phyloP scores from a whole-genome alignment of 1,140 invertebrate species.

The Drosophila parvula region DNA sequence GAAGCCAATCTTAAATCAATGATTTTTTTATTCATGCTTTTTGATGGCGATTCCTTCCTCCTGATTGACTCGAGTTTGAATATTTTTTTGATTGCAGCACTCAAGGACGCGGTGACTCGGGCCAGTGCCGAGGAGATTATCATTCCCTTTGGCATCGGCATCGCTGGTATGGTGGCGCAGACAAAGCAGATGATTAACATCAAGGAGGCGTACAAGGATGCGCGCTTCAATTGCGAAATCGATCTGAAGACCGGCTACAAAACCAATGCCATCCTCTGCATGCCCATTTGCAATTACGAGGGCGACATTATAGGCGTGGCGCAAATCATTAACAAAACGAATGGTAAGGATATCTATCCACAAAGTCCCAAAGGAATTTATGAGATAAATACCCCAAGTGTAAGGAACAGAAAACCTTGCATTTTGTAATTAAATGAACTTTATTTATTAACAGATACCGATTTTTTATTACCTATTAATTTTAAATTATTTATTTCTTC shows the following conservation, averaged over 20 bases:
- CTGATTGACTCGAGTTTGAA: conserved; percentile 28
- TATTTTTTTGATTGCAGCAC: conserved; percentile 84
- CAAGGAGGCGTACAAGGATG: conserved; percentile 93
- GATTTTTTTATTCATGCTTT: conserved; percentile 8
- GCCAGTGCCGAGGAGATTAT: conserved; percentile 91
- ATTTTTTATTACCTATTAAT: neutral
- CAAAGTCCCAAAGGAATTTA: neutral
- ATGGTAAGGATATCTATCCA: conserved; percentile 84
- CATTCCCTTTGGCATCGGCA: conserved; percentile 95
- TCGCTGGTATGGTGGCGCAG: conserved; percentile 94
- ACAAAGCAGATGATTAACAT: conserved; percentile 95
- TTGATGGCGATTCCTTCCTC: neutral
- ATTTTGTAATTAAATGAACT: neutral
- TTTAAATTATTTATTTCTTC: neutral
- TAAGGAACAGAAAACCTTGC: too few relatives aligned
- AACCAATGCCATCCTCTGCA: conserved; percentile 94
- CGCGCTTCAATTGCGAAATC: conserved; percentile 94
- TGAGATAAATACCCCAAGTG: too few relatives aligned
- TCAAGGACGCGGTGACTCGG: conserved; percentile 90
- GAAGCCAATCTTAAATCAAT: conserved; percentile 5
- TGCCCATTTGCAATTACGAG: conserved; percentile 98
- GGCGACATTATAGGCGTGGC: conserved; percentile 98
- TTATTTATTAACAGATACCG: neutral
- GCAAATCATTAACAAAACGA: conserved; percentile 98
- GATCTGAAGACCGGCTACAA: conserved; percentile 96